Evolutionary conservation across 2,888 invertebrate species (phyloP), one percentile per base, ranked within the genome.

Genomic region (Archips crataeganus): DNA sequence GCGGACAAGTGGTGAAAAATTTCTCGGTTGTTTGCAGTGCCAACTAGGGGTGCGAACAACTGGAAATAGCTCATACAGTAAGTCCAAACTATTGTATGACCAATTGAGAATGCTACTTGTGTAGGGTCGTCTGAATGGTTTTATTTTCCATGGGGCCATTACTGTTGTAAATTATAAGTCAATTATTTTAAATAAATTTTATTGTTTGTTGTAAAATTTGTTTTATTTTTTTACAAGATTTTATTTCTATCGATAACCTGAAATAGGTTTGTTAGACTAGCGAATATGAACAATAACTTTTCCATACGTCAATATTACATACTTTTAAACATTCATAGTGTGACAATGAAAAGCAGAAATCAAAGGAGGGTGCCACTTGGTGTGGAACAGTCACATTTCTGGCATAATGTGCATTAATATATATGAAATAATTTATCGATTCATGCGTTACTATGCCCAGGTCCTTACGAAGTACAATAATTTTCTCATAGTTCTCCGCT

Each of bases 101-200:
- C 23, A 45, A 36, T 63, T 23, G 11, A 23, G n/a, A 32, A 34
- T 36, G n/a, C 39, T 60, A 34, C 13, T 39, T 60, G 36, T 36
- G 39, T 34, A 0, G 36, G 36, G 8, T 36, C 39, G 60, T n/a
- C 39, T 34, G 45, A 63, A 51, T 69, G 63, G 69, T 68, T 74
- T 74, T 74, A 45, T 68, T 74, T 74, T 75, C 34, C 65, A 57
- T 32, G 82, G 83, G 81, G 81, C 86, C 79, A 82, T 80, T 80
- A 75, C 71, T 79, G 79, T 85, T 83, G 80, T 84, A 86, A 86
- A 79, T 85, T 83, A 80, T 84, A 86, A 86, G 89, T 90, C 89
- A 89, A 87, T 89, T 89, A 85, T 74, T 74, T 70, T 80, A 76
- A 79, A 80, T 81, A 83, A 84, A 82, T 71, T 78, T 77, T 82